Evolutionary conservation across 2,888 invertebrate species (phyloP).

Genomic region (Dendrolimus pini): DNA sequence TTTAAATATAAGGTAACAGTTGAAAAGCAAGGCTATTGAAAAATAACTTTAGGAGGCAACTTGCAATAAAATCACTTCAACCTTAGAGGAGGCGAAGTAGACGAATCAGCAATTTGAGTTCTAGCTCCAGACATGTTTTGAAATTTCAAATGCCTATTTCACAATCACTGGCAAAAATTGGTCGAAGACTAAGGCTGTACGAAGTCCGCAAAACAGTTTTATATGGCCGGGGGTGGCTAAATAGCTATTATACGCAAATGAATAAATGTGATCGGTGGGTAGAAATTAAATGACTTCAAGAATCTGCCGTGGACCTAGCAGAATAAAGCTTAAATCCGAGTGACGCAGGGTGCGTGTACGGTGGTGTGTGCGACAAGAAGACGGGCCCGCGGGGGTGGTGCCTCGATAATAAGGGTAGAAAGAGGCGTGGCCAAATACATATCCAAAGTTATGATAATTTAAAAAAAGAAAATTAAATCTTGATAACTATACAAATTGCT

Average conservation of each 20-base stretch:
- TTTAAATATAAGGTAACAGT: not conserved
- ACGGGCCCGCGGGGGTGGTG: constrained; percentile 40
- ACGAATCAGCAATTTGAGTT: constrained; percentile 80
- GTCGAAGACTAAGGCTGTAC: constrained; percentile 32
- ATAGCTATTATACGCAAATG: constrained; percentile 16
- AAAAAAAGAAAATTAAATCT: no score
- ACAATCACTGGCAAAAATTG: constrained; percentile 19
- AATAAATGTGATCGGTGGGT: constrained; percentile 8
- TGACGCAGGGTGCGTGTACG: constrained; percentile 7
- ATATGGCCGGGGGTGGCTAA: constrained; percentile 47
- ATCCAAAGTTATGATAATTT: not conserved
- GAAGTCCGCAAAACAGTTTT: constrained; percentile 39
- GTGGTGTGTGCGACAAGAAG: constrained; percentile 25
- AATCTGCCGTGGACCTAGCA: not conserved
- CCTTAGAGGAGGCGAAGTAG: constrained; percentile 83
- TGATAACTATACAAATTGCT: no score
- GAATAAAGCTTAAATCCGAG: constrained; percentile 27
- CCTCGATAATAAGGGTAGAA: constrained; percentile 29
- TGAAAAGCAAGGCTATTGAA: not conserved
- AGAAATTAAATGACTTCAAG: not conserved
- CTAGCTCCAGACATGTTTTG: constrained; percentile 58
- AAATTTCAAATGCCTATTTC: not conserved
- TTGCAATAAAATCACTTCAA: constrained; percentile 32
- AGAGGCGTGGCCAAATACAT: constrained; percentile 35
- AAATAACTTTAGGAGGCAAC: not conserved